A percentile compares a stretch with the other conserved stretches of the same genome.
These are phyloP conservation scores for Silurus meridionalis DNA, from an alignment of 2,113 vertebrate genomes.

Conservation along the genomic window DNA sequence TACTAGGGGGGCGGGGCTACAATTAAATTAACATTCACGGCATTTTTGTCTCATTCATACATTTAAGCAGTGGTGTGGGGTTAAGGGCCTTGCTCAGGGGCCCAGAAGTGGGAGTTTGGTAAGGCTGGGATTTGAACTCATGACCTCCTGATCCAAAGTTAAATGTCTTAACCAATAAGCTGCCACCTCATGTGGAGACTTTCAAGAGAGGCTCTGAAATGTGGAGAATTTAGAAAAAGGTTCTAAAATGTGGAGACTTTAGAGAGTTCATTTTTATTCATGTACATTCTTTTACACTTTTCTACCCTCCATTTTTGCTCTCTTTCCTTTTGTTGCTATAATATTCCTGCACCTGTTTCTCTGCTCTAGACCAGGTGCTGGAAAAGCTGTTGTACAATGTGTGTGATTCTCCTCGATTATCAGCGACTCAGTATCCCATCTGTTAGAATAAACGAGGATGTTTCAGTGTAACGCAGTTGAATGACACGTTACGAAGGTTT, in stretches of 20 bases:
- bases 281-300: not conserved
- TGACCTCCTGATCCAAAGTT: no score
- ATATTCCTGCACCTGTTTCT: not conserved
- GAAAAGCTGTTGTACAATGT: not conserved
- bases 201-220: no score
- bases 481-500: not conserved
- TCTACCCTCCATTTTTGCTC: not conserved
- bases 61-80: no score
- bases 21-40: not conserved
- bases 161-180: no score
- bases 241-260: no score
- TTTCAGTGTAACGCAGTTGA: not conserved
- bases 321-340: not conserved
- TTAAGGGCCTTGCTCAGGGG: no score
- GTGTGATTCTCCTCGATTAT: not conserved
- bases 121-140: no score
- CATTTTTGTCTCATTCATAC: no score
- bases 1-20: not conserved
- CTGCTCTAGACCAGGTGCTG: not conserved
- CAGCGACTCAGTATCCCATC: slow-evolving; percentile 1
- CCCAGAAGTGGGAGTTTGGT: no score
- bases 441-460: not conserved
- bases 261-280: not conserved
- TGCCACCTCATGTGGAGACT: no score
- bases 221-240: no score